phyloP scores from a whole-genome alignment of 2,113 vertebrate species.

The Scatophagus argus region DNA sequence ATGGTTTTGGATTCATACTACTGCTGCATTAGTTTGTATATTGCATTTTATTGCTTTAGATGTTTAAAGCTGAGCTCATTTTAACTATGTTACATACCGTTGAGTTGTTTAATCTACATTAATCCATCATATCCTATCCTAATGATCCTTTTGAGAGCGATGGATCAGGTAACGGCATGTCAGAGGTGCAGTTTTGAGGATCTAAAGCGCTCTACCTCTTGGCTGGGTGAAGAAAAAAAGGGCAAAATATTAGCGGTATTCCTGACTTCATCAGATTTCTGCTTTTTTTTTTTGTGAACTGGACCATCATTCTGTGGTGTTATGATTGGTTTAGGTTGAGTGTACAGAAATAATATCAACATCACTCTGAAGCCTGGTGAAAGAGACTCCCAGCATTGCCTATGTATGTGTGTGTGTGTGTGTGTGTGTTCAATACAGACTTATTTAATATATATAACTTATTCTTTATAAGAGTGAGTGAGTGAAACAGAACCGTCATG shows the following conservation, averaged over 20 bases:
- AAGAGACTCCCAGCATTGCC: not conserved
- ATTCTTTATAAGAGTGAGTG: too few relatives aligned
- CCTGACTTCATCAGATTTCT: not conserved
- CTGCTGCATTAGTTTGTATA: too few relatives aligned
- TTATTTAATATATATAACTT: too few relatives aligned
- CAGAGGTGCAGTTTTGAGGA: not conserved
- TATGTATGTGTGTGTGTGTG: not conserved
- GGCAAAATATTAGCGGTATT: not conserved
- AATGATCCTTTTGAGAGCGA: too few relatives aligned
- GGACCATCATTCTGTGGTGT: conserved; percentile 7
- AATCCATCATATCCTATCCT: too few relatives aligned
- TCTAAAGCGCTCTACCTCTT: not conserved
- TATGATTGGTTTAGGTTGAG: conserved; percentile 37
- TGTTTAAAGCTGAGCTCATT: too few relatives aligned
- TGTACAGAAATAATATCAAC: not conserved
- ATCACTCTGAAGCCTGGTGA: conserved; percentile 24
- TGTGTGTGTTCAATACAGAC: conserved; percentile 15
- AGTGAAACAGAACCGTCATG: too few relatives aligned
- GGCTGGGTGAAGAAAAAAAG: not conserved
- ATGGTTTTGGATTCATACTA: too few relatives aligned
- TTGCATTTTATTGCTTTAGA: too few relatives aligned
- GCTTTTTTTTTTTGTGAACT: not conserved
- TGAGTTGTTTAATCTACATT: too few relatives aligned
- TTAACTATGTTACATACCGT: too few relatives aligned
- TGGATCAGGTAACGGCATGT: too few relatives aligned